Conservation (phyloP, 2,113 vertebrate genomes). For the Xenopus borealis region DNA sequence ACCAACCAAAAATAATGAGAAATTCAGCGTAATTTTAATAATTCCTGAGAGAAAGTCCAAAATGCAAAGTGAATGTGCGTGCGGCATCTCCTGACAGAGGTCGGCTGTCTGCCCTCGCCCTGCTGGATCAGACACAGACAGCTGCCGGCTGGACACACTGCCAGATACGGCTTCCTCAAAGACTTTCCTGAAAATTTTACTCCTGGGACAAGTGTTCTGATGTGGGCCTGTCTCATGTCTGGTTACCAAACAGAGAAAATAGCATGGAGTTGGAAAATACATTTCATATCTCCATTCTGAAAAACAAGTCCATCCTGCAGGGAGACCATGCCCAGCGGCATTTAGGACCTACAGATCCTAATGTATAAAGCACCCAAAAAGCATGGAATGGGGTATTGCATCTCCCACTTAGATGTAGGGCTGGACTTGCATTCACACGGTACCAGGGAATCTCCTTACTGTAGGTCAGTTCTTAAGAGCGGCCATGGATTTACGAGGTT, state of each 20-base stretch:
- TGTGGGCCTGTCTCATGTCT: neutral
- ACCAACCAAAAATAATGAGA: neutral
- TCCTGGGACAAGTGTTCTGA: neutral
- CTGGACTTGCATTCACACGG: too few species aligned
- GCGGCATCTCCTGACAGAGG: slow-evolving; percentile 7
- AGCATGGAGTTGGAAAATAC: neutral
- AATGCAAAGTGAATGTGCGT: neutral
- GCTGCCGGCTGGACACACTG: slow-evolving; percentile 6
- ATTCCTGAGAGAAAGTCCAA: neutral
- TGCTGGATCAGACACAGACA: slow-evolving; percentile 18
- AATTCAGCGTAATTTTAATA: slow-evolving; percentile 4
- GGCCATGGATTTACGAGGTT: too few species aligned
- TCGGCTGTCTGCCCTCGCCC: slow-evolving; percentile 8
- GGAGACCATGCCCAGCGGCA: too few species aligned
- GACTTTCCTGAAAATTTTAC: slow-evolving; percentile 4
- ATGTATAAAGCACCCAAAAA: too few species aligned
- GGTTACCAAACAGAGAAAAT: neutral
- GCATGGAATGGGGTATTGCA: too few species aligned
- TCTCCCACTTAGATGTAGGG: too few species aligned
- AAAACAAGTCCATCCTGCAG: too few species aligned
- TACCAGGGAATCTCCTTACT: too few species aligned
- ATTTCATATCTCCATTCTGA: too few species aligned
- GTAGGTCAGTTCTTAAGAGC: too few species aligned
- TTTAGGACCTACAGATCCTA: too few species aligned
- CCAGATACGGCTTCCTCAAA: slow-evolving; percentile 15